Conservation (phyloP, 2,797 vertebrate species). For the Xiphorhynchus erythropygius region DNA sequence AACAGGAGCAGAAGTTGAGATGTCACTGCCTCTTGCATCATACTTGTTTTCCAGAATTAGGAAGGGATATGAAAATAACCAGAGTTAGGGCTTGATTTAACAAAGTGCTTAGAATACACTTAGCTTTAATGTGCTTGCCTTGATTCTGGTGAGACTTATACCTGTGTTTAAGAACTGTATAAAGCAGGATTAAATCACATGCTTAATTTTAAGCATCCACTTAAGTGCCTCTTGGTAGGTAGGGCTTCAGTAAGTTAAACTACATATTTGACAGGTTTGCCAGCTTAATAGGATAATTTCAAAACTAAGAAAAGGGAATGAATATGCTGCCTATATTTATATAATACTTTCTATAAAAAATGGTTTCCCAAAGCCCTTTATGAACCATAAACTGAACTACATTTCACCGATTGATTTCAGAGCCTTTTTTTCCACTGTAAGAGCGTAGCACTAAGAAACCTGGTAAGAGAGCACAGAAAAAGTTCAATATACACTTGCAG, state of each 20-base stretch:
- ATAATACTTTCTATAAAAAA: constrained; percentile 14
- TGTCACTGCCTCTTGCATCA: not conserved
- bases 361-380: constrained; percentile 33
- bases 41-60: not conserved
- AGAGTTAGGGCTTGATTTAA: constrained; percentile 15
- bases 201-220: constrained; percentile 40
- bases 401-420: constrained; percentile 34
- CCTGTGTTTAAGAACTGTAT: not conserved
- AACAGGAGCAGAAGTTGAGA: constrained; percentile 17
- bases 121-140: not conserved
- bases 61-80: not conserved
- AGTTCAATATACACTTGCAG: not conserved
- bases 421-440: not conserved
- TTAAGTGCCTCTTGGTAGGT: constrained; percentile 10
- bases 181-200: constrained; percentile 31
- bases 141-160: constrained; percentile 34
- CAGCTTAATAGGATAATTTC: constrained; percentile 6
- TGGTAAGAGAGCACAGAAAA: not conserved
- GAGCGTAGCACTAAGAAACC: not conserved
- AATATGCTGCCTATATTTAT: constrained; percentile 33
- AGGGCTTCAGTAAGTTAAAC: not conserved
- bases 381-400: constrained; percentile 40
- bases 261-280: constrained; percentile 10
- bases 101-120: not conserved
- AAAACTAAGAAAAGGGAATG: constrained; percentile 27